Base-by-base conservation (phyloP, 2,113 vertebrate species). In the Chionomys nivalis region DNA sequence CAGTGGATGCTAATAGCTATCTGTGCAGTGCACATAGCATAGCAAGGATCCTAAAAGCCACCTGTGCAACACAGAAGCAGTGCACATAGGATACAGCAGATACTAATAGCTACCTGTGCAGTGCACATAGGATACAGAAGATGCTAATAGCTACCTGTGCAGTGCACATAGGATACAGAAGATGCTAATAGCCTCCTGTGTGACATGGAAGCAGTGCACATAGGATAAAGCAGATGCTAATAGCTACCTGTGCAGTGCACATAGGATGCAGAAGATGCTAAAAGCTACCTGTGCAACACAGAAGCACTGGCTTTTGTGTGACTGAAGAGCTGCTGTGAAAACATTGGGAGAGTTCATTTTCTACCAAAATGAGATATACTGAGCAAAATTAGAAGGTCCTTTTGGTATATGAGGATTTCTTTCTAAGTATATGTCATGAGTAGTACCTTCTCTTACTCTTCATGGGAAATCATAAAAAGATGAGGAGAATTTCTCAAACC, bases 401-500 rank as follows among this genome's bases (percentile, higher is more conserved):
- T 81, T 77, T 77, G 26, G 13, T 76, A 12, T 65, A 28, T 28
- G 47, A 5, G 78, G 66, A 94, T 65, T 87, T 94, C 76, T 89
- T 95, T 85, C 65, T 68, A 49, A 66, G 47, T 93, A 93, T 85
- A 79, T 95, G 66, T 89, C 70, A 96, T 33, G 36, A 68, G 70
- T 72, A 92, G 19, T 58, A 87, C 58, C 44, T 86, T 94, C 94
- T 97, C 47, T 28, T 73, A 49, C 42, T 83, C 89, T 92, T 98
- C 90, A 90, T 90, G 17, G 79, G 94, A 68, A 91, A 77, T 94
- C 93, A 72, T 93, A 92, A 87, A 44, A 89, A 33, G 97, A 97
- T 96, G 86, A 95, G 65, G 82, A 94, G 86, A 85, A 5, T 66
- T 98, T 97, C 94, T 87, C 97, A 97, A 97, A 83, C 33, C 58